phyloP scores from a whole-genome alignment of 2,888 invertebrate genomes.

The Xestia xanthographa region DNA sequence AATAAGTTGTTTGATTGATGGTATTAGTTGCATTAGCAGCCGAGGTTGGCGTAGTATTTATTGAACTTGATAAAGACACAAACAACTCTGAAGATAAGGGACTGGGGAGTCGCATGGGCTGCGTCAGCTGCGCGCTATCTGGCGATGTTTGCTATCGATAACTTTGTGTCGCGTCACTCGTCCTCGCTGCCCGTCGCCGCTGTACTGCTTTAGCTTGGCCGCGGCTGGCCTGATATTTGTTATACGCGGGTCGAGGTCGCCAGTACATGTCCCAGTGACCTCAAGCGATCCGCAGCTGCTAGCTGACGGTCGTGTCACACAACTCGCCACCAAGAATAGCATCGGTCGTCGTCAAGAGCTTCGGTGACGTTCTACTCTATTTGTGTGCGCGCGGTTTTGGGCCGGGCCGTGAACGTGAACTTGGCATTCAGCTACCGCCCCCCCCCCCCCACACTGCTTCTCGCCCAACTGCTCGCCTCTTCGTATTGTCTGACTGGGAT shows the following conservation, averaged over 20 bases:
- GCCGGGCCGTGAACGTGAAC: slow-evolving; percentile 75
- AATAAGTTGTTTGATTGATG: too few species aligned
- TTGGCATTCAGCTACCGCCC: slow-evolving; percentile 65
- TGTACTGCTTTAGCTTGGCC: background rate
- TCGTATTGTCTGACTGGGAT: slow-evolving; percentile 16
- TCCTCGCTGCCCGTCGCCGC: background rate
- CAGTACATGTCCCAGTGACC: slow-evolving; percentile 31
- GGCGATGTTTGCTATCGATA: slow-evolving; percentile 6
- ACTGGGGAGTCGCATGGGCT: background rate
- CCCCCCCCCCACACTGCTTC: background rate
- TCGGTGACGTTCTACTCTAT: slow-evolving; percentile 62
- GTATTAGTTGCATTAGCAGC: too few species aligned
- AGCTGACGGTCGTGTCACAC: slow-evolving; percentile 18
- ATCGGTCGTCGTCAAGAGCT: slow-evolving; percentile 38
- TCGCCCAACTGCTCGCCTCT: slow-evolving; percentile 42
- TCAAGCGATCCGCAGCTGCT: slow-evolving; percentile 24
- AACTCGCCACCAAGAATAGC: slow-evolving; percentile 54
- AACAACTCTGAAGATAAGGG: slow-evolving; percentile 2
- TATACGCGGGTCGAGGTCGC: background rate
- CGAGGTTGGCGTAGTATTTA: slow-evolving; percentile 16
- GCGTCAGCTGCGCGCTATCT: slow-evolving; percentile 8
- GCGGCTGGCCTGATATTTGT: slow-evolving; percentile 1
- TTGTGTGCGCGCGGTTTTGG: slow-evolving; percentile 53
- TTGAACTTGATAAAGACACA: slow-evolving; percentile 17
- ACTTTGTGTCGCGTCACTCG: slow-evolving; percentile 1